Conservation (phyloP, 2,888 invertebrate genomes). For the Cordilura impudica region DNA sequence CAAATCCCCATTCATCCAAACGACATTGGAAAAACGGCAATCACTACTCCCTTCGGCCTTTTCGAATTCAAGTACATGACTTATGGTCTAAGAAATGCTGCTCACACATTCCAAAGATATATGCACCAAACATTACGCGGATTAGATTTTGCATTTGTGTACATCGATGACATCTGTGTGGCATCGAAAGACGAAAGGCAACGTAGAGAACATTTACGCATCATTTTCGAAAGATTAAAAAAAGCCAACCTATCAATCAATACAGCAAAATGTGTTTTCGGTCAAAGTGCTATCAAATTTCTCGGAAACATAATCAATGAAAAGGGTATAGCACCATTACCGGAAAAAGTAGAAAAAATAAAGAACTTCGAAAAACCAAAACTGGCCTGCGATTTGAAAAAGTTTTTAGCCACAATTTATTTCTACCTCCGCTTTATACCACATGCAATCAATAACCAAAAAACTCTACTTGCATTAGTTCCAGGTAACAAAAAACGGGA, state of each 20-base stretch:
- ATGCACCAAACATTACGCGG: slow-evolving; percentile 21
- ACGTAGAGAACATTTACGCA: background rate
- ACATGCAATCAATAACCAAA: slow-evolving; percentile 31
- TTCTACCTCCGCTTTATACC: slow-evolving; percentile 71
- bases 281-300: background rate
- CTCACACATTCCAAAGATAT: slow-evolving; percentile 31
- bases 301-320: background rate
- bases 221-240: slow-evolving; percentile 12
- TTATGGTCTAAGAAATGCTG: too few species aligned
- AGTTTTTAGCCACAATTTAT: slow-evolving; percentile 72
- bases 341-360: slow-evolving; percentile 11
- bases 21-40: too few species aligned
- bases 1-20: too few species aligned
- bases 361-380: background rate
- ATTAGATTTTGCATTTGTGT: slow-evolving; percentile 8
- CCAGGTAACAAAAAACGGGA: background rate
- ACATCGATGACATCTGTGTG: slow-evolving; percentile 16
- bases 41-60: too few species aligned
- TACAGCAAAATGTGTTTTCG: slow-evolving; percentile 18
- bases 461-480: background rate
- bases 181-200: slow-evolving; percentile 1
- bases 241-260: slow-evolving; percentile 22
- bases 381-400: slow-evolving; percentile 64
- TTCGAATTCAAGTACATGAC: too few species aligned
- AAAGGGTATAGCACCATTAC: background rate